Conservation (phyloP, 2,888 invertebrate species). For the Dryadula phaetusa region DNA sequence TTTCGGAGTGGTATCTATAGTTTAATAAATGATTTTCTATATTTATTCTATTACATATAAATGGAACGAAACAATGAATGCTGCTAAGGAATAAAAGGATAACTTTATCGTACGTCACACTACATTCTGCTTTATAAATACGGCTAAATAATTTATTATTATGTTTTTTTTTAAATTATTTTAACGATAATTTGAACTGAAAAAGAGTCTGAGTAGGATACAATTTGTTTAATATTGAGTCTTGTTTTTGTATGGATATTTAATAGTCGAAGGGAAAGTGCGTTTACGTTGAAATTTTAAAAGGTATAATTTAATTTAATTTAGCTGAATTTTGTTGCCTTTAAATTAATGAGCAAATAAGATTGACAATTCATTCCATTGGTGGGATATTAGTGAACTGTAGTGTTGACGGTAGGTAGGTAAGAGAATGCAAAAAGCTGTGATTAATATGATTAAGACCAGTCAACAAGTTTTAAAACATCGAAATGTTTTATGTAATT, state of each 20-base stretch:
- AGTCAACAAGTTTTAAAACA: constrained; percentile 84
- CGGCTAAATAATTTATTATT: constrained; percentile 28
- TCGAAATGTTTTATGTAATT: constrained; percentile 81
- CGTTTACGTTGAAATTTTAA: constrained; percentile 16
- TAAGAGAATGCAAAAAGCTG: constrained; percentile 82
- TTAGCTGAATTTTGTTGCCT: constrained; percentile 21
- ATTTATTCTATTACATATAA: constrained; percentile 59
- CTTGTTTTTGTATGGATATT: constrained; percentile 30
- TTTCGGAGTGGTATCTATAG: constrained; percentile 76
- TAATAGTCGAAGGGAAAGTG: constrained; percentile 25
- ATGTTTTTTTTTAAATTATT: constrained; percentile 34
- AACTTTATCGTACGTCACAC: constrained; percentile 53
- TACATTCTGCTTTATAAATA: constrained; percentile 45
- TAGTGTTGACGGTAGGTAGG: constrained; percentile 79
- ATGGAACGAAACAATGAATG: constrained; percentile 53
- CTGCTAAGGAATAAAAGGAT: constrained; percentile 54
- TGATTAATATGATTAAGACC: constrained; percentile 84
- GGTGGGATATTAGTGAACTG: constrained; percentile 70
- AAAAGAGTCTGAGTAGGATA: constrained; percentile 43
- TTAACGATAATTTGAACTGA: constrained; percentile 38
- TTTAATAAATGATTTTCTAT: constrained; percentile 76
- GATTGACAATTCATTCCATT: constrained; percentile 76
- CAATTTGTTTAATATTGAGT: constrained; percentile 35
- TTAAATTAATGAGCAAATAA: constrained; percentile 49
- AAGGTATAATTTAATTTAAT: constrained; percentile 30